A percentile compares a stretch with the other conserved stretches of the same genome.
Conservation (phyloP, 1,140 invertebrate genomes). For the Micrasema longulum region DNA sequence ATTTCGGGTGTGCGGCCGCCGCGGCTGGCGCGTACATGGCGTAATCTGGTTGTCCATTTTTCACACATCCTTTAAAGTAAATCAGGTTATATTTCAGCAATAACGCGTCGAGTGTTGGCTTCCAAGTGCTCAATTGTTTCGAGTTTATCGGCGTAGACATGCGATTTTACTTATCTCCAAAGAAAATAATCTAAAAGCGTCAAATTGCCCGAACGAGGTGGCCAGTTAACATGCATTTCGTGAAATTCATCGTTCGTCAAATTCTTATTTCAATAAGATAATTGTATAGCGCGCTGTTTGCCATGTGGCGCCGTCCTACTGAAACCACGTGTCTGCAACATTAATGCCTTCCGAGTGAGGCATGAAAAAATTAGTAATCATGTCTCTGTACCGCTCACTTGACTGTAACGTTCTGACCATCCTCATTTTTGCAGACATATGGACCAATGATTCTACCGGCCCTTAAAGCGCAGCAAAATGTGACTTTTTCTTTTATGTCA, state of each 20-base stretch:
- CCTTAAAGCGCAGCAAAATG: too few species aligned
- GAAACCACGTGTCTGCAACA: neutral
- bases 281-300: neutral
- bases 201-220: neutral
- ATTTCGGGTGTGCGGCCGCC: neutral
- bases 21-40: slow-evolving; percentile 4
- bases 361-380: too few species aligned
- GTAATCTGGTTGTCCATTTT: slow-evolving; percentile 25
- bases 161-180: slow-evolving; percentile 61
- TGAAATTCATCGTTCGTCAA: neutral
- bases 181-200: slow-evolving; percentile 59
- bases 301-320: neutral
- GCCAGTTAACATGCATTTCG: neutral
- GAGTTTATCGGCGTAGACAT: slow-evolving; percentile 40
- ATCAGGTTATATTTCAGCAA: slow-evolving; percentile 48
- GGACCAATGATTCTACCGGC: too few species aligned
- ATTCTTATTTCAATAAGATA: neutral
- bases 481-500: too few species aligned
- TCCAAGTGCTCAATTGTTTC: slow-evolving; percentile 51
- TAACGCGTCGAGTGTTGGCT: slow-evolving; percentile 53
- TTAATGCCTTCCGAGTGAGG: neutral
- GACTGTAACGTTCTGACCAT: too few species aligned
- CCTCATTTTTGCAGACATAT: too few species aligned
- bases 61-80: slow-evolving; percentile 43
- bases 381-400: too few species aligned